phyloP scores from a whole-genome alignment of 2,888 invertebrate species.

The Ophion slaviceki region DNA sequence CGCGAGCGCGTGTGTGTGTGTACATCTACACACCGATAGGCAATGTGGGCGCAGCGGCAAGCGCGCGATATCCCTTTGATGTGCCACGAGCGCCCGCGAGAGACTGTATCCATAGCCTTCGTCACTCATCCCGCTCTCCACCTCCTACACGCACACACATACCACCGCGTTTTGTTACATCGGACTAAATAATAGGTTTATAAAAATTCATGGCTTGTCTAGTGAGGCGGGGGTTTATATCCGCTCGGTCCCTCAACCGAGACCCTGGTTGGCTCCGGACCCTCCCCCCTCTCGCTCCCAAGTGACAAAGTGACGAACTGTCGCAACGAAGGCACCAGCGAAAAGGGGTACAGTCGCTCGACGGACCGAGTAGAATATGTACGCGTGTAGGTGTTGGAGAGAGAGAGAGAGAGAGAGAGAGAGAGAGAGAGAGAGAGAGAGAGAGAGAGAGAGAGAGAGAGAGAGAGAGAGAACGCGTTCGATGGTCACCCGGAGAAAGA shows the following conservation, averaged over 20 bases:
- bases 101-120: conserved; percentile 32
- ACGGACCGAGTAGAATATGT: not conserved
- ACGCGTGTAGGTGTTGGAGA: not conserved
- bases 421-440: conserved; percentile 58
- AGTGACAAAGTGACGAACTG: conserved; percentile 69
- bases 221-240: conserved; percentile 72
- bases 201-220: conserved; percentile 79
- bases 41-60: conserved; percentile 67
- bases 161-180: conserved; percentile 78
- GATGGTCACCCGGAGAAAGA: conserved; percentile 46
- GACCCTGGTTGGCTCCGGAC: conserved; percentile 35
- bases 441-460: conserved; percentile 48
- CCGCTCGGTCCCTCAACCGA: conserved; percentile 53
- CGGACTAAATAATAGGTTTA: conserved; percentile 81
- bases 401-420: conserved; percentile 52
- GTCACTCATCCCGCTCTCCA: conserved; percentile 19
- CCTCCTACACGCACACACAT: conserved; percentile 9
- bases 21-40: conserved; percentile 35
- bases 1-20: conserved; percentile 31
- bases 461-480: conserved; percentile 57
- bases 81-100: conserved; percentile 68
- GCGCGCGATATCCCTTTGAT: conserved; percentile 79
- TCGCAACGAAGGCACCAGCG: conserved; percentile 63
- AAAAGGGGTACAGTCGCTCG: conserved; percentile 40
- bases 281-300: conserved; percentile 48